Percentiles rank a stretch among this genome's conserved stretches.
phyloP scores from a whole-genome alignment of 2,113 vertebrate genomes.

The Eonycteris spelaea region DNA sequence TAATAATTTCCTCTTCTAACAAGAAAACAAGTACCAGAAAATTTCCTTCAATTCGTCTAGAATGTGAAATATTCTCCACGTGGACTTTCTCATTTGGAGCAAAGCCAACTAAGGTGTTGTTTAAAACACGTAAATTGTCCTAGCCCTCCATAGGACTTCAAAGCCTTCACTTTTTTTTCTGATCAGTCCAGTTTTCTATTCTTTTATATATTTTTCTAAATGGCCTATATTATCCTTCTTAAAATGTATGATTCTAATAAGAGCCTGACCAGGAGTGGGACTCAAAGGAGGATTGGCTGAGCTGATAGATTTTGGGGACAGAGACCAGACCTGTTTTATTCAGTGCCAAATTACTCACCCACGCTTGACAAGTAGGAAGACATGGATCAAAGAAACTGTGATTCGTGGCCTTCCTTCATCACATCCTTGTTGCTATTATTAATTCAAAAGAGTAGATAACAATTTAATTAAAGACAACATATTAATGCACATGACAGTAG shows the following conservation, averaged over 20 bases:
- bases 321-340: background rate
- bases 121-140: background rate
- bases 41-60: background rate
- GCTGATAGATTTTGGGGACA: background rate
- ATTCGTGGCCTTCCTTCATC: background rate
- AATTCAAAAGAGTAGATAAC: background rate
- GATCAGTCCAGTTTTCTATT: background rate
- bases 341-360: background rate
- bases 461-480: background rate
- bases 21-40: background rate
- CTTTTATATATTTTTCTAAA: background rate
- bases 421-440: background rate
- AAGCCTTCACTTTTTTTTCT: background rate
- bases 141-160: background rate
- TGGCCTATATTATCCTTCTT: background rate
- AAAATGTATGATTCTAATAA: background rate
- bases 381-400: background rate
- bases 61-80: background rate
- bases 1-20: background rate
- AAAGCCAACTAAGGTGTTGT: background rate
- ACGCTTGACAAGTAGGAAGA: background rate
- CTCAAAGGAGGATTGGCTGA: background rate
- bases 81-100: background rate
- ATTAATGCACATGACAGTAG: background rate
- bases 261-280: background rate